Evolutionary conservation across 2,797 vertebrate genomes (phyloP).

Genomic region (Onychomys leucogaster): DNA sequence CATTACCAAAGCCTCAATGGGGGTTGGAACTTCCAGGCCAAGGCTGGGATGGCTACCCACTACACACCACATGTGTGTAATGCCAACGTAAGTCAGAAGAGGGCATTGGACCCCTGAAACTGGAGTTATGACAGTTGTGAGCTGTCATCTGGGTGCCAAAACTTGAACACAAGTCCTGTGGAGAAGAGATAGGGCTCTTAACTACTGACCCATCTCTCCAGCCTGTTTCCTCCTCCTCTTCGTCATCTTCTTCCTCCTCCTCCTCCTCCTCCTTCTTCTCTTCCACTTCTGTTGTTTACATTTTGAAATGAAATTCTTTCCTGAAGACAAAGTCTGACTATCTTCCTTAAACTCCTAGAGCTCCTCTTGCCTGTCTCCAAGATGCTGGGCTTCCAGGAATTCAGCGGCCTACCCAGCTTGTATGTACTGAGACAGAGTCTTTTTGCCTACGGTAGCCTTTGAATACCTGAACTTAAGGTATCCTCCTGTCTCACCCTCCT

Average conservation of each 20-base stretch:
- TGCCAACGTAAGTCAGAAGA: background rate
- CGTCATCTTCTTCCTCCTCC: too few species aligned
- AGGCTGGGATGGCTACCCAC: too few species aligned
- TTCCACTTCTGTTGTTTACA: background rate
- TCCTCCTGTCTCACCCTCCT: background rate
- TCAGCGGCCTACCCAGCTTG: too few species aligned
- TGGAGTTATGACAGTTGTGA: background rate
- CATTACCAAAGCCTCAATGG: too few species aligned
- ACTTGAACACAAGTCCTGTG: background rate
- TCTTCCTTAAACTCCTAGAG: background rate
- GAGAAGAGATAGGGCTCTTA: background rate
- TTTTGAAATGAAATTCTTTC: background rate
- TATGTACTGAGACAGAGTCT: background rate
- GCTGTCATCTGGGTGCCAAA: background rate
- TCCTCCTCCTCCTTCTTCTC: background rate
- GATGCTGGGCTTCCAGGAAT: background rate
- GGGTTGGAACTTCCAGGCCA: too few species aligned
- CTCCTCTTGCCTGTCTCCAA: background rate
- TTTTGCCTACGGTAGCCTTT: background rate
- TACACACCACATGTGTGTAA: background rate
- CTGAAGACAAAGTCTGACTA: background rate
- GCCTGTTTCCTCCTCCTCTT: background rate
- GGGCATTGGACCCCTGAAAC: background rate
- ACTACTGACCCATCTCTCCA: background rate
- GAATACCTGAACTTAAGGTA: background rate